These are phyloP conservation scores for Frankliniella intonsa DNA, from an alignment of 2,888 invertebrate genomes.

Conservation along the genomic window DNA sequence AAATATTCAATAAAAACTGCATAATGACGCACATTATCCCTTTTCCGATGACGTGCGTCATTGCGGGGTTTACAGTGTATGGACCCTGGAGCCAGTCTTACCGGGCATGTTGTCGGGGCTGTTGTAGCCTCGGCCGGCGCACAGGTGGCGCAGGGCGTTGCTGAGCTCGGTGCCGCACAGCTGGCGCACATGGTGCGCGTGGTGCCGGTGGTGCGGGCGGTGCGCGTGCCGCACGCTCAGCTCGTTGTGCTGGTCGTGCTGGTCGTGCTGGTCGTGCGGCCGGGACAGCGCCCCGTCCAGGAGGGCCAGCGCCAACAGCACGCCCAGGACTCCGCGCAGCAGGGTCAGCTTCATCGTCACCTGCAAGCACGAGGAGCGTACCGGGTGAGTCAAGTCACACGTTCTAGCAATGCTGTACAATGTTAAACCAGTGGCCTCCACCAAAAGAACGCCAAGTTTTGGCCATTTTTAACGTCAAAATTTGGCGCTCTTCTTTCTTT, in stretches of 20 bases:
- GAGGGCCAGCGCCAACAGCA: slow-evolving; percentile 2
- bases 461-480: no score
- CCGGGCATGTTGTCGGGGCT: slow-evolving; percentile 42
- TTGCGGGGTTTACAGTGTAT: no score
- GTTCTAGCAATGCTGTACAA: no score
- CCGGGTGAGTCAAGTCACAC: background rate
- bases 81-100: no score
- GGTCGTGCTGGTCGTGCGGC: background rate
- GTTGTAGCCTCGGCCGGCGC: slow-evolving; percentile 42
- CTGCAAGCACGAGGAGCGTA: background rate
- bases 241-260: background rate
- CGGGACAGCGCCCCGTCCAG: background rate
- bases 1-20: no score
- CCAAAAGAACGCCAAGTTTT: no score
- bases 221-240: background rate
- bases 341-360: background rate
- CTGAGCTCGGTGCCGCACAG: slow-evolving; percentile 44
- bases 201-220: background rate
- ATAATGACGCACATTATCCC: no score
- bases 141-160: slow-evolving; percentile 43
- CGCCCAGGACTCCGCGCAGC: background rate
- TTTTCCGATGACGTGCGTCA: no score
- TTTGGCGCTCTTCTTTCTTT: no score
- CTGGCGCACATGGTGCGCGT: background rate
- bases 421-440: no score